Evolutionary conservation across 1,140 invertebrate species (phyloP).

Genomic region (Gerris buenoi): DNA sequence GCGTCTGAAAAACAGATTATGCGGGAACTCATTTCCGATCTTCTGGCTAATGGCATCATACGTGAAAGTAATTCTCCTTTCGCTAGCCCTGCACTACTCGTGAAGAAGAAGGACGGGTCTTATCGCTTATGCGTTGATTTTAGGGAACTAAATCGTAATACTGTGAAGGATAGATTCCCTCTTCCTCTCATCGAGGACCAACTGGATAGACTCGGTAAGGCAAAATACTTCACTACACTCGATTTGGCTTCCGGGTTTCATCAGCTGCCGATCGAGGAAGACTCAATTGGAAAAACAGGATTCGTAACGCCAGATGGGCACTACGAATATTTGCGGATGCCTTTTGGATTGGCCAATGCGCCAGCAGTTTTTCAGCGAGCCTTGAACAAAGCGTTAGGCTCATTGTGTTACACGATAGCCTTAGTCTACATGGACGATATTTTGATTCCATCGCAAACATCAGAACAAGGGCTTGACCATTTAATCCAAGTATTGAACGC

Average conservation of each 20-base stretch:
- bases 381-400: slow-evolving; percentile 15
- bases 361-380: slow-evolving; percentile 21
- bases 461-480: background rate
- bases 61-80: background rate
- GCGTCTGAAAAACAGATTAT: too few species aligned
- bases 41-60: background rate
- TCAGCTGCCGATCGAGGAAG: slow-evolving; percentile 26
- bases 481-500: background rate
- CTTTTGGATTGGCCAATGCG: slow-evolving; percentile 25
- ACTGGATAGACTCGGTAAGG: slow-evolving; percentile 23
- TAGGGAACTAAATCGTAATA: slow-evolving; percentile 29
- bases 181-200: slow-evolving; percentile 31
- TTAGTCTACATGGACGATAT: background rate
- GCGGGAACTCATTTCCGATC: background rate
- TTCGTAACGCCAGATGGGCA: slow-evolving; percentile 23
- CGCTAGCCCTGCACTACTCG: slow-evolving; percentile 16
- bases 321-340: slow-evolving; percentile 24
- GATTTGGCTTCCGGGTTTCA: slow-evolving; percentile 30
- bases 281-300: slow-evolving; percentile 25
- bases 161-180: slow-evolving; percentile 27
- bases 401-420: background rate
- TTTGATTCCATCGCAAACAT: background rate
- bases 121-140: slow-evolving; percentile 32
- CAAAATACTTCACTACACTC: slow-evolving; percentile 24
- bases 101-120: slow-evolving; percentile 33